These are phyloP conservation scores for Zenarchopterus dispar DNA, from an alignment of 2,797 vertebrate genomes.

Conservation along the genomic window DNA sequence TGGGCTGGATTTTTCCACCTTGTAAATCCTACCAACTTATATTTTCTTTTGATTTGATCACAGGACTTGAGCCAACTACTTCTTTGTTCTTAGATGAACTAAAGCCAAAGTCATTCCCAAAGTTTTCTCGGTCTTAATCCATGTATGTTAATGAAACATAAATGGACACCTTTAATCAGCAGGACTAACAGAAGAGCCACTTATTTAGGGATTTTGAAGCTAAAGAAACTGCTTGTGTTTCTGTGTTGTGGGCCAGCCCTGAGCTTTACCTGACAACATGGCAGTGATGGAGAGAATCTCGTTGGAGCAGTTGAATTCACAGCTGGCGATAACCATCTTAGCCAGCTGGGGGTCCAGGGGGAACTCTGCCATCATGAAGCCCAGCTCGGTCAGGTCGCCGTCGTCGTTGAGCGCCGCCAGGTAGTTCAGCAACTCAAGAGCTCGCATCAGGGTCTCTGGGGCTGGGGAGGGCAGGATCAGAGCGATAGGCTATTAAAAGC, in stretches of 20 bases:
- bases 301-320: constrained; percentile 98
- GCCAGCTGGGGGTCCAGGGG: constrained; percentile 96
- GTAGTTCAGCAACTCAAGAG: constrained; percentile 96
- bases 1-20: not conserved
- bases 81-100: too few species aligned
- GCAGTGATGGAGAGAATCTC: constrained; percentile 98
- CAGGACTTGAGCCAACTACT: too few species aligned
- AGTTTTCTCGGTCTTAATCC: too few species aligned
- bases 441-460: constrained; percentile 98
- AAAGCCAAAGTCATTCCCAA: too few species aligned
- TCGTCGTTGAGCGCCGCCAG: constrained; percentile 95
- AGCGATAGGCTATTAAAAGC: constrained; percentile 29
- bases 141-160: too few species aligned
- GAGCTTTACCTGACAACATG: constrained; percentile 98
- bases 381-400: constrained; percentile 95
- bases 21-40: too few species aligned
- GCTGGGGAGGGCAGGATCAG: constrained; percentile 75
- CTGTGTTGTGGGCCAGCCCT: constrained; percentile 60
- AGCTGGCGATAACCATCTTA: constrained; percentile 99
- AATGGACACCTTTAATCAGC: too few species aligned
- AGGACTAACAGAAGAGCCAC: too few species aligned
- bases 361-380: constrained; percentile 99
- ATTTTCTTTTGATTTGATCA: too few species aligned
- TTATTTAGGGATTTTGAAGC: too few species aligned
- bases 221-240: too few species aligned